A percentile compares a stretch with the other conserved stretches of the same genome.
Evolutionary conservation across 2,797 vertebrate species (phyloP).

Genomic region (Amblyraja radiata): DNA sequence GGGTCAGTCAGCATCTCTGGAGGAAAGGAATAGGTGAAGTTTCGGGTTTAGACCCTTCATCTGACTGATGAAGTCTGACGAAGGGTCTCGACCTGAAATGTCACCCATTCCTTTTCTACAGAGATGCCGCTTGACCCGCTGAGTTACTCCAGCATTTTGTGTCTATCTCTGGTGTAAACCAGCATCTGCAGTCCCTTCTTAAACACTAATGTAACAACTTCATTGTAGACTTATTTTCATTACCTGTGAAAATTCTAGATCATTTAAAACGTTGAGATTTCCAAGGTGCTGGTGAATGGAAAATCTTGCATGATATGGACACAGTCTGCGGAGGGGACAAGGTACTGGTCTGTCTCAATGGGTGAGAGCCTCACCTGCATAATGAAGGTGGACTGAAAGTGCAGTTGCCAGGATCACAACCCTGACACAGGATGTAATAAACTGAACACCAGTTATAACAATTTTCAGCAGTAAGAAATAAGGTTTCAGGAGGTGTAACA

Average conservation of each 20-base stretch:
- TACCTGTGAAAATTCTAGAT: neutral
- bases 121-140: too few relatives aligned
- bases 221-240: neutral
- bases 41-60: too few relatives aligned
- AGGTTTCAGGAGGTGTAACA: neutral
- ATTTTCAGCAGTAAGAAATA: neutral
- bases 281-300: neutral
- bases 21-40: too few relatives aligned
- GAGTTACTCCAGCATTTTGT: too few relatives aligned
- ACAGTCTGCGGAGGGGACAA: constrained; percentile 41
- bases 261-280: neutral
- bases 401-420: neutral
- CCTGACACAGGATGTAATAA: neutral
- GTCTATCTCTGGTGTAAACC: too few relatives aligned
- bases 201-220: neutral
- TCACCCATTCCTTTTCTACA: too few relatives aligned
- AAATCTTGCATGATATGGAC: constrained; percentile 56
- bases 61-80: too few relatives aligned
- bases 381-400: neutral
- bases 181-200: too few relatives aligned
- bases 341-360: neutral
- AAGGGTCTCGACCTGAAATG: too few relatives aligned
- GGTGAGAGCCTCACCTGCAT: neutral
- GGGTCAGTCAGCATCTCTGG: too few relatives aligned
- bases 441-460: neutral